Conservation (phyloP, 2,113 vertebrate species). For the Anarrhichthys ocellatus region DNA sequence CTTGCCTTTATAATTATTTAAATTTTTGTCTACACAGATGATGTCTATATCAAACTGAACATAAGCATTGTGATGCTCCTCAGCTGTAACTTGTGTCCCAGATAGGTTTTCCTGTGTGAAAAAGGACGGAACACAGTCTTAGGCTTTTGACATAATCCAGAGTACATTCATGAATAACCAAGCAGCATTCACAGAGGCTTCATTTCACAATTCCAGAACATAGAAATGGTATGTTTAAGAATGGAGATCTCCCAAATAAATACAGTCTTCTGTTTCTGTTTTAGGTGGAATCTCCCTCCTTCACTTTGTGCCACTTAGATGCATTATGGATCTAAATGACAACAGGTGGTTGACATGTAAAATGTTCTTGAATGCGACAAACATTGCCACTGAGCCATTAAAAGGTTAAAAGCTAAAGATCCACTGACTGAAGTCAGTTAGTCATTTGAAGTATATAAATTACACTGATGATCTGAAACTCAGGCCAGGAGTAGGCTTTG, state of each 20-base stretch:
- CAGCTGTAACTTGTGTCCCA: conserved; percentile 27
- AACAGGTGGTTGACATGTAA: neutral
- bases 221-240: neutral
- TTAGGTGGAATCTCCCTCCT: neutral
- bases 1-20: neutral
- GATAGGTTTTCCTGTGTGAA: conserved; percentile 39
- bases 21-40: neutral
- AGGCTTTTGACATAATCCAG: conserved; percentile 27
- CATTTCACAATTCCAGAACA: conserved; percentile 13
- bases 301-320: neutral
- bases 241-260: neutral
- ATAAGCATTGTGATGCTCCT: conserved; percentile 24
- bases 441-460: conserved; percentile 26
- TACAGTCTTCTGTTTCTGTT: neutral
- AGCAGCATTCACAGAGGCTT: conserved; percentile 23
- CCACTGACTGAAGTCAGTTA: neutral
- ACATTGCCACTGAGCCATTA: neutral
- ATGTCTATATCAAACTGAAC: conserved; percentile 32
- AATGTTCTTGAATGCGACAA: neutral
- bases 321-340: neutral
- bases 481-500: neutral
- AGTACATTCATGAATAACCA: conserved; percentile 40
- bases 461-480: neutral
- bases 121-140: conserved; percentile 13
- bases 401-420: neutral